Conservation (phyloP, 2,888 invertebrate genomes). For the Eilema sororculum region DNA sequence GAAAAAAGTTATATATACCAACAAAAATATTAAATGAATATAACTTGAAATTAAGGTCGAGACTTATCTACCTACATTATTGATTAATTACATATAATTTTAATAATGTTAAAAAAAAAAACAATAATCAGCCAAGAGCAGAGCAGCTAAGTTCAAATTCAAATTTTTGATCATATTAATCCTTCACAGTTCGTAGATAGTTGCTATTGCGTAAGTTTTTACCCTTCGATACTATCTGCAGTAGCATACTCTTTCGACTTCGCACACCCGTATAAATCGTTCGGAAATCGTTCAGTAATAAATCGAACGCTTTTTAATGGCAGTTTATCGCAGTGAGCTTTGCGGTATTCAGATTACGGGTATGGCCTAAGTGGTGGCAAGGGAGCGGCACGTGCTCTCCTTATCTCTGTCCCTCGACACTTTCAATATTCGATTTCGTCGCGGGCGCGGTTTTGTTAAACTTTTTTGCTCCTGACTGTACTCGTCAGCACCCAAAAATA, state of each 20-base stretch:
- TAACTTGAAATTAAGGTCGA: not conserved
- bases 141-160: too few species aligned
- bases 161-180: not conserved
- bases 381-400: conserved; percentile 83
- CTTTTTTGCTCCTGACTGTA: conserved; percentile 55
- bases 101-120: too few species aligned
- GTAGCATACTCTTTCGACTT: conserved; percentile 48
- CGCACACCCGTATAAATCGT: conserved; percentile 71
- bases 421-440: conserved; percentile 85
- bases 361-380: conserved; percentile 80
- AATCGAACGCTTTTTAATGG: conserved; percentile 87
- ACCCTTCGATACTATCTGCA: conserved; percentile 44
- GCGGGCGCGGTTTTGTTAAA: conserved; percentile 70
- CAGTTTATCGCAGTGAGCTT: conserved; percentile 85
- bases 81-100: too few species aligned
- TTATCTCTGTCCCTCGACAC: conserved; percentile 85
- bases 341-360: conserved; percentile 85
- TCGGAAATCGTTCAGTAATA: conserved; percentile 85
- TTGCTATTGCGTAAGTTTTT: conserved; percentile 41
- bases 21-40: not conserved
- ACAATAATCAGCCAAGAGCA: too few species aligned
- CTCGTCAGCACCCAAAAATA: conserved; percentile 56
- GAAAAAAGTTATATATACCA: not conserved
- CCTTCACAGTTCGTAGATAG: conserved; percentile 3
- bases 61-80: not conserved